Conservation (phyloP, 2,888 invertebrate genomes). For the Phyllotreta cruciferae region DNA sequence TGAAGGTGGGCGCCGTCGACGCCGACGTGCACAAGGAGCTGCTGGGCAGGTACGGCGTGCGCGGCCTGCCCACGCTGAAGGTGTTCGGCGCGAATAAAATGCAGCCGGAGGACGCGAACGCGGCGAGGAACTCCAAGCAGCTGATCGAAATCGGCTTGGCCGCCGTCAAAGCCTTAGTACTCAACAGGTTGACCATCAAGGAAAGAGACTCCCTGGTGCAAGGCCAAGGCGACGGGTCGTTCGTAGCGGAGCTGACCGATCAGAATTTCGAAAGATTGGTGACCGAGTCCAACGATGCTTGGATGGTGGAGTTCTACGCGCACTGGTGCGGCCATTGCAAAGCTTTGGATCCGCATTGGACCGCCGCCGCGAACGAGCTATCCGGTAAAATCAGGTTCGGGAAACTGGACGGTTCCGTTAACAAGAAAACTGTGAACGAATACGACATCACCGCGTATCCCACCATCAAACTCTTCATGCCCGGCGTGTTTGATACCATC, state of each 20-base stretch:
- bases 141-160: constrained; percentile 81
- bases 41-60: constrained; percentile 73
- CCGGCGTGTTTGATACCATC: constrained; percentile 71
- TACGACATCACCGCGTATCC: constrained; percentile 90
- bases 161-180: constrained; percentile 19
- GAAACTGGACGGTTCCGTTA: constrained; percentile 89
- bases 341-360: constrained; percentile 92
- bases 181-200: constrained; percentile 11
- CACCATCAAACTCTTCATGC: constrained; percentile 86
- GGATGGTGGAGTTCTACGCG: constrained; percentile 95
- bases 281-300: constrained; percentile 85
- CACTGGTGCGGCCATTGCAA: constrained; percentile 95
- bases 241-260: constrained; percentile 89
- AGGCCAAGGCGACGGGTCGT: constrained; percentile 52
- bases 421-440: constrained; percentile 76
- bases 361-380: constrained; percentile 71
- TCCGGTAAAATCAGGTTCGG: constrained; percentile 93
- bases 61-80: constrained; percentile 92
- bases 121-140: constrained; percentile 76
- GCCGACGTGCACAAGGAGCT: constrained; percentile 78
- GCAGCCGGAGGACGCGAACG: constrained; percentile 79
- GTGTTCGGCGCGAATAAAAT: constrained; percentile 83
- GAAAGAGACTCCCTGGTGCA: constrained; percentile 62
- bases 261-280: constrained; percentile 90
- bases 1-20: constrained; percentile 85